Conservation (phyloP, 2,888 invertebrate genomes). For the Drosophila engyochracea region DNA sequence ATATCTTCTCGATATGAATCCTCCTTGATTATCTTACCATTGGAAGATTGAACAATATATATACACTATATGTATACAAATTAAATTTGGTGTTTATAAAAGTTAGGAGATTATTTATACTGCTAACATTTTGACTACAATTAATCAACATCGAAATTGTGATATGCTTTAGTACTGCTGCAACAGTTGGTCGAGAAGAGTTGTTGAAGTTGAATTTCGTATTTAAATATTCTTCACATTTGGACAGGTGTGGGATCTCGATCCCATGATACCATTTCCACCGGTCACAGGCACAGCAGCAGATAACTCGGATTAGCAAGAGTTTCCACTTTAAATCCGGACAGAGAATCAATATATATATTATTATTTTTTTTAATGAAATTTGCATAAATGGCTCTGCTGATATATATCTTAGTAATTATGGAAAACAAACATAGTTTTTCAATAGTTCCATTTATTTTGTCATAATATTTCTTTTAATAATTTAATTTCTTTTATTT, state of each 20-base stretch:
- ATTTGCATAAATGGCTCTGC: too few species aligned
- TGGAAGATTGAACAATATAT: too few species aligned
- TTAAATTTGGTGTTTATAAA: too few species aligned
- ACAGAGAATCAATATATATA: slow-evolving; percentile 55
- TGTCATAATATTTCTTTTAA: not conserved
- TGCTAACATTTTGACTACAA: not conserved
- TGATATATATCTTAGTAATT: too few species aligned
- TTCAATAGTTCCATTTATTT: not conserved
- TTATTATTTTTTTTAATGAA: too few species aligned
- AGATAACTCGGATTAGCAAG: slow-evolving; percentile 87
- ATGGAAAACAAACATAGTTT: not conserved
- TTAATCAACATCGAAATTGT: not conserved
- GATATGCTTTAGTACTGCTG: not conserved
- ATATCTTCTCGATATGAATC: too few species aligned
- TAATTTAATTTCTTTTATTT: too few species aligned
- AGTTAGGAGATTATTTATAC: not conserved
- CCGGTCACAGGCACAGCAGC: slow-evolving; percentile 87
- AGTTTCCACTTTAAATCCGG: slow-evolving; percentile 87
- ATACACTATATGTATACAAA: not conserved
- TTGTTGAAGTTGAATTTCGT: not conserved
- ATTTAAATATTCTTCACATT: slow-evolving; percentile 57
- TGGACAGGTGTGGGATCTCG: slow-evolving; percentile 90
- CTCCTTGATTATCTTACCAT: too few species aligned
- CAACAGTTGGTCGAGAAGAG: not conserved
- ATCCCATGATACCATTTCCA: slow-evolving; percentile 93